Base-by-base conservation (phyloP, 1,140 invertebrate genomes). In the Ostrea denselamellosa region DNA sequence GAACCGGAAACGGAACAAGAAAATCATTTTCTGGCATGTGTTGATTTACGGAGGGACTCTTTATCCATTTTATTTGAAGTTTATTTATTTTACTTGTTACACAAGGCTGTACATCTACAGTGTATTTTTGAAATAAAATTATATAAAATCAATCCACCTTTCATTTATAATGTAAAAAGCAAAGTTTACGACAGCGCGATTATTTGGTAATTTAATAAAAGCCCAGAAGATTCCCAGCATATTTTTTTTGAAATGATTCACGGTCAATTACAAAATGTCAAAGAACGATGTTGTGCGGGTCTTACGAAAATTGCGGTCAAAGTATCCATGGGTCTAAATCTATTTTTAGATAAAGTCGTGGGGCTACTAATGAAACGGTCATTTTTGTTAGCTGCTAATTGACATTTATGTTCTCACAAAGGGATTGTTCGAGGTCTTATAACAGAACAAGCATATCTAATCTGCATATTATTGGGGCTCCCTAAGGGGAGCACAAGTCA, bases 381-480 rank as follows among this genome's bases (percentile, higher is more conserved):
- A 77, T 28, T 34, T 77, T 77, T 25, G 22, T 34, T 12, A 25
- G 25, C 14, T 28, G 68, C 68, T 77, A 77, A 77, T 77, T 77
- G 68, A 77, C 68, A 8, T 77, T 77, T 77, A 77, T 28, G 68
- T 77, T 12, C 68, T 34, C 68, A 77, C 28, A 77, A 77, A 34
- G 9, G 25, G 25, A 25, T 77, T 34, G 68, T 77, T 77, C 68
- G 4, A 14, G 68, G 22, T 28, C 68, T 14, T 34, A 22, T 34
- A 28, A 77, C 25, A 25, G 28, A 10, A 77, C 68, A 25, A 34
- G 25, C 68, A 77, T 77, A 25, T 44, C 85, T 28, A 86, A 68
- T 34, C 25, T 54, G 68, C 68, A 77, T 77, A 77, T 28, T 9
- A 22, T 14, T 9, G 25, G 65, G 25, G 68, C 22, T 9, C 7